These are phyloP conservation scores for Alouatta palliata DNA, from an alignment of 2,113 vertebrate species.

Conservation along the genomic window DNA sequence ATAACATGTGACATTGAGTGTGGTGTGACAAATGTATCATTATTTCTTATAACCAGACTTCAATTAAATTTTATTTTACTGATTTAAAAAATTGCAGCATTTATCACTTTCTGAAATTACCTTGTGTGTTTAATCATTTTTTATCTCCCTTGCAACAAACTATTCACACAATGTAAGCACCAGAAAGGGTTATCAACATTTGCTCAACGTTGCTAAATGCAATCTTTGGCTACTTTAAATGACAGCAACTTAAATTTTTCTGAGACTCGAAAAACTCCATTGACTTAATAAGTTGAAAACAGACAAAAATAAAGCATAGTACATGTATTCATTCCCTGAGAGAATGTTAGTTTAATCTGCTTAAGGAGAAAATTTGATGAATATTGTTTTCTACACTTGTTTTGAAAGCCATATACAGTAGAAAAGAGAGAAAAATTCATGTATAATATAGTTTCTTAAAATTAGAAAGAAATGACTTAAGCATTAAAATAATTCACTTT, in stretches of 20 bases:
- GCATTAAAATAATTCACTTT: conserved; percentile 9
- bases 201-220: not conserved
- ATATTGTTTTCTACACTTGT: not conserved
- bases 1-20: not conserved
- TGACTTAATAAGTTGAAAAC: not conserved
- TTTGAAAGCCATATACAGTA: not conserved
- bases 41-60: not conserved
- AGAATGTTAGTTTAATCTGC: not conserved
- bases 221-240: not conserved
- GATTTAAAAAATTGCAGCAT: not conserved
- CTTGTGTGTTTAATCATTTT: not conserved
- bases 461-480: not conserved
- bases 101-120: not conserved
- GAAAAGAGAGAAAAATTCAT: not conserved
- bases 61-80: not conserved
- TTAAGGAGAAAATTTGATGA: not conserved
- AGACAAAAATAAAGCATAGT: not conserved
- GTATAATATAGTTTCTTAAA: not conserved
- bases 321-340: not conserved
- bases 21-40: not conserved
- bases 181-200: not conserved
- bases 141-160: not conserved
- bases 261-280: not conserved
- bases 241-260: not conserved
- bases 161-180: not conserved